Base-by-base conservation (phyloP, 2,888 invertebrate species). In the Macroteleia sp. region DNA sequence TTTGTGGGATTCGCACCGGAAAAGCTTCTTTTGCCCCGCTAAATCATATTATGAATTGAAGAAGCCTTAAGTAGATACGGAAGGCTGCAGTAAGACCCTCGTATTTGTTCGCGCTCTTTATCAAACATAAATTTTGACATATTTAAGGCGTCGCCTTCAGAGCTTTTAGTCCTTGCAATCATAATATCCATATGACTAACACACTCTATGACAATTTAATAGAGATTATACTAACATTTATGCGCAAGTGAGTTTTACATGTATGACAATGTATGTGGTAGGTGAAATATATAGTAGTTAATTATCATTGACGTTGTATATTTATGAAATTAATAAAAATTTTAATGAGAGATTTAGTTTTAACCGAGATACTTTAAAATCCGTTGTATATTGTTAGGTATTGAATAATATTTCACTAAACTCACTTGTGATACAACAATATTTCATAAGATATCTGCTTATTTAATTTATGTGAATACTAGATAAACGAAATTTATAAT, bases 91-190 rank as follows among this genome's bases (percentile, higher is more conserved):
- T 42, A 64, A 64, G 50, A 59, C 66, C 56, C 46, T 67, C 67
- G 46, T 52, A 67, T 67, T 74, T 67, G 64, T 73, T 34, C 50
- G 59, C 25, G 25, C 32, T 48, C 59, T 66, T 59, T 54, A 36
- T 64, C 59, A 74, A 74, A 74, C 41, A 67, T 62, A 69, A 75
- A 69, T 61, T 67, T 75, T 67, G 44, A 75, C 66, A 74, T 52
- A 62, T 66, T 66, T 59, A 57, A 67, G 61, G 54, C 61, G 50
- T 52, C 42, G 14, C 12, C 32, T 61, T 62, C 36, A 46, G 30
- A 69, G 36, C 46, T 32, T 67, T 62, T 54, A 42, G 64, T 66
- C 28, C 30, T 39, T 20, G 22, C 14, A 5, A 50, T 74, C 41
- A 25, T 64, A 36, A 54, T 73, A 59, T 44, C 52, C n/a, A 44